Evolutionary conservation across 2,113 vertebrate genomes (phyloP).

Genomic region (Trematomus loennbergii): DNA sequence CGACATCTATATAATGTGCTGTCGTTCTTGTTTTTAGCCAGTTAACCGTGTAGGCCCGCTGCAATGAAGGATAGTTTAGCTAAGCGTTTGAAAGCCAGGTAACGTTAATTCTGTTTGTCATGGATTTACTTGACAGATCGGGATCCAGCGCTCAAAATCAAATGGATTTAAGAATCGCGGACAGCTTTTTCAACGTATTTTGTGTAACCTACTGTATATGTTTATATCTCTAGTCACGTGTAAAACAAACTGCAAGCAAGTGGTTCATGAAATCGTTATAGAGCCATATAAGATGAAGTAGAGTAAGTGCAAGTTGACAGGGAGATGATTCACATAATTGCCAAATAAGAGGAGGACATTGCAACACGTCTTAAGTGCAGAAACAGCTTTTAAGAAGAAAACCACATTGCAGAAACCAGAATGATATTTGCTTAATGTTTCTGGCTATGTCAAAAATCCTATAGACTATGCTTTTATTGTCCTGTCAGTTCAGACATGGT

Average conservation of each 20-base stretch:
- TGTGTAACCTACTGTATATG: accelerated
- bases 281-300: neutral
- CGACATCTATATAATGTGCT: neutral
- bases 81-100: constrained; percentile 53
- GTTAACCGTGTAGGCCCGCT: constrained; percentile 58
- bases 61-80: constrained; percentile 51
- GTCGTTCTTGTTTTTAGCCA: constrained; percentile 51
- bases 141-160: neutral
- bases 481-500: neutral
- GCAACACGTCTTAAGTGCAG: constrained; percentile 28
- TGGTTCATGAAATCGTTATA: neutral
- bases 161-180: neutral
- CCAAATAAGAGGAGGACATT: constrained; percentile 8
- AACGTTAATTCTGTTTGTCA: constrained; percentile 58
- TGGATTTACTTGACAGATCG: constrained; percentile 56
- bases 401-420: neutral
- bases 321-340: constrained; percentile 35
- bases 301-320: constrained; percentile 14
- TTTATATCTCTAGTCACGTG: neutral
- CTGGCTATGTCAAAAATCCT: neutral
- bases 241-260: neutral
- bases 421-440: neutral
- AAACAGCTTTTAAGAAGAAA: neutral
- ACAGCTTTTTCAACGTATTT: neutral
- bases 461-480: neutral